Evolutionary conservation across 2,888 invertebrate species (phyloP).

Genomic region (Bibio marci): DNA sequence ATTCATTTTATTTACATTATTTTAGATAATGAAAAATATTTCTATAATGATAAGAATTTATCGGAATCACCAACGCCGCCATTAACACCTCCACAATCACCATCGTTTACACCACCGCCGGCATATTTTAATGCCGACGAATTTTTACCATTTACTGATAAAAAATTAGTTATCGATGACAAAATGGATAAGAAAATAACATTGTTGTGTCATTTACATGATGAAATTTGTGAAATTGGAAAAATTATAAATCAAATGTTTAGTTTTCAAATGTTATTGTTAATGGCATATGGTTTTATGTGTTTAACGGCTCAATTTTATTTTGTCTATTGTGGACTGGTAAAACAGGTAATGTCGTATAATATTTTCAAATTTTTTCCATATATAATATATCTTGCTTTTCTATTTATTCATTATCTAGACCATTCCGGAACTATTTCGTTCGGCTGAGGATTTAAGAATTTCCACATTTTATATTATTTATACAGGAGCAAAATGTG

Average conservation of each 20-base stretch:
- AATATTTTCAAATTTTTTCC: too few species aligned
- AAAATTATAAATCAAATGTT: slow-evolving; percentile 25
- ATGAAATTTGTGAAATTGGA: slow-evolving; percentile 29
- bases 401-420: slow-evolving; percentile 2
- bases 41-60: too few species aligned
- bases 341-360: slow-evolving; percentile 17
- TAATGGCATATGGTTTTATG: slow-evolving; percentile 29
- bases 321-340: slow-evolving; percentile 26
- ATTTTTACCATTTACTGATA: background rate
- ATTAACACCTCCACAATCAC: too few species aligned
- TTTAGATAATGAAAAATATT: too few species aligned
- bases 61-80: too few species aligned
- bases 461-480: slow-evolving; percentile 21
- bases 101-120: too few species aligned
- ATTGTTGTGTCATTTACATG: slow-evolving; percentile 27
- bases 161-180: slow-evolving; percentile 18
- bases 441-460: slow-evolving; percentile 23
- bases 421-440: slow-evolving; percentile 23
- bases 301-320: slow-evolving; percentile 28
- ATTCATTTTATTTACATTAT: too few species aligned
- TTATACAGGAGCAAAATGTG: slow-evolving; percentile 26
- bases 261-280: slow-evolving; percentile 25
- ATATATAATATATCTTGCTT: too few species aligned
- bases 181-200: slow-evolving; percentile 26
- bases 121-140: background rate